Base-by-base conservation (phyloP, 2,113 vertebrate species). In the Cochlearius cochlearius region DNA sequence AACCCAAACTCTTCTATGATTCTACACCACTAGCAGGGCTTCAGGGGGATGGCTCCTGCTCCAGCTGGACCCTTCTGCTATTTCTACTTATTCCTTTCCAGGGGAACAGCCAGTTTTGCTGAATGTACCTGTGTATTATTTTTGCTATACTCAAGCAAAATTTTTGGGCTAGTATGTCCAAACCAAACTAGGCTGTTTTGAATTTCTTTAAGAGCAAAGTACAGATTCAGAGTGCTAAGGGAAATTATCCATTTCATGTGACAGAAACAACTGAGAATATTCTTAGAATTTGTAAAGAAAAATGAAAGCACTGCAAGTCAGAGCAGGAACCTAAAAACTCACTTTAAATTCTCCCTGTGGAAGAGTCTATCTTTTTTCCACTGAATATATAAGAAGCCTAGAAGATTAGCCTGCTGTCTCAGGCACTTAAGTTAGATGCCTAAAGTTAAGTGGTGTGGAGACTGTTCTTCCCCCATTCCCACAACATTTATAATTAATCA, bases 391-490 rank as follows among this genome's bases (percentile, higher is more conserved):
- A 84, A 91, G 68, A 84, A 91, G 43, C 72, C 72, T 67, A 55
- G 45, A 77, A 95, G 72, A 92, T 96, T 95, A 96, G 83, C 52
- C 64, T 96, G 73, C 91, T 96, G 72, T 94, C 89, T 86, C 55
- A 88, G 62, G 23, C 63, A 92, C 72, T 95, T 89, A 94, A 94
- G 89, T 77, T 67, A 67, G 75, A 81, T 92, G 83, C 86, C 79
- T 74, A 41, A 71, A 89, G 55, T 92, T 96, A 95, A 95, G 76
- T 77, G 52, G 20, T 94, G 64, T 74, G 26, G 83, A 97, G 83
- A 32, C 55, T 91, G 41, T 63, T 92, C 63, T 88, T 84, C 30
- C 25, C 75, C 32, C 27, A 59, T 94, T 94, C 91, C 80, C 76
- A 84, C 73, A 91, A 84, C 72, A 78, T 94, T 69, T 93, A 82